phyloP scores from a whole-genome alignment of 53 echinoderm and acorn worm genomes.

The Patiria pectinifera region DNA sequence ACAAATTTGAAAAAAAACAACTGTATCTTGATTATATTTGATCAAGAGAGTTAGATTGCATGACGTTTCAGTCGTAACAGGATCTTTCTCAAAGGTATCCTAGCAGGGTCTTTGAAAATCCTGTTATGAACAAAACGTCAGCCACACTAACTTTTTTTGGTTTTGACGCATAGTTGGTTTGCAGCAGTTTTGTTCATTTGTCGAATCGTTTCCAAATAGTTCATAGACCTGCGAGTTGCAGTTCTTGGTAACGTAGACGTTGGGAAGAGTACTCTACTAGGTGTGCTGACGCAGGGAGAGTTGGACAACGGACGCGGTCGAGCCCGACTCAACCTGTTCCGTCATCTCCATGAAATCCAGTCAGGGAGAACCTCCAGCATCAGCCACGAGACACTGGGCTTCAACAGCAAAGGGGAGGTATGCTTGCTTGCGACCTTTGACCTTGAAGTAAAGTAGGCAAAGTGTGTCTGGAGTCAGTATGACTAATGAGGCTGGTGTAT shows the following conservation, averaged over 20 bases:
- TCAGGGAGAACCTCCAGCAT: slow-evolving; percentile 96
- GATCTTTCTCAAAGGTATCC: too few relatives aligned
- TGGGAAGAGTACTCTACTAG: slow-evolving; percentile 95
- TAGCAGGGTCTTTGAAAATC: too few relatives aligned
- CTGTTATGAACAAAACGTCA: too few relatives aligned
- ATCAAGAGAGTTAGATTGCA: too few relatives aligned
- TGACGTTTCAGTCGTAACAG: too few relatives aligned
- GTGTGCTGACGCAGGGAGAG: slow-evolving; percentile 96
- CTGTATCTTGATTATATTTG: too few relatives aligned
- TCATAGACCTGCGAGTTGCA: slow-evolving; percentile 92
- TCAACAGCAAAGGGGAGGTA: slow-evolving; percentile 96
- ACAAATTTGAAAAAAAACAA: too few relatives aligned
- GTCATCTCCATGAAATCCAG: slow-evolving; percentile 97
- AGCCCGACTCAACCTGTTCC: slow-evolving; percentile 91
- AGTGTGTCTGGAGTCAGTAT: too few relatives aligned
- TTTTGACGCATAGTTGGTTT: too few relatives aligned
- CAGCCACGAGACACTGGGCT: slow-evolving; percentile 95
- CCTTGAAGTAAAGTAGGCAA: neutral
- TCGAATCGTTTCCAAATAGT: slow-evolving; percentile 46
- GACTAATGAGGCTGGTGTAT: too few relatives aligned
- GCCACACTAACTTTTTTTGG: too few relatives aligned
- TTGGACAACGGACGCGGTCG: slow-evolving; percentile 95
- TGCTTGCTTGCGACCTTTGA: slow-evolving; percentile 22
- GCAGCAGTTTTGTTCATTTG: too few relatives aligned
- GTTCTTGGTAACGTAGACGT: slow-evolving; percentile 96